Evolutionary conservation across 2,113 vertebrate species (phyloP).

Genomic region (Neotragus pygmaeus): DNA sequence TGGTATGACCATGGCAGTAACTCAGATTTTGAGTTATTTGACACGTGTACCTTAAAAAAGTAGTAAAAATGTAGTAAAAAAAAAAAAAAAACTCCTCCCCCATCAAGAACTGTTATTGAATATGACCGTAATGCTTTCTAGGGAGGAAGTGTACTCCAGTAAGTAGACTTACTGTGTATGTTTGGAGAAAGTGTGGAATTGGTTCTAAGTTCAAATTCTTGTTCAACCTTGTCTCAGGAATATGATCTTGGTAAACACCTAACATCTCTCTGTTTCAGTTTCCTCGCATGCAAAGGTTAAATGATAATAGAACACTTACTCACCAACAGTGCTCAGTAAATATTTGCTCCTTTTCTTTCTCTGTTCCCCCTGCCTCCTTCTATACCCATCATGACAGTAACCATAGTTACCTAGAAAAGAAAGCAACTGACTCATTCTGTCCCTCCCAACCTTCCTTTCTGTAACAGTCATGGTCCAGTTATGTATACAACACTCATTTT

Average conservation of each 20-base stretch:
- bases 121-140: not conserved
- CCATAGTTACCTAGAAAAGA: not conserved
- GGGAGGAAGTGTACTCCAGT: not conserved
- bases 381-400: not conserved
- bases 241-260: not conserved
- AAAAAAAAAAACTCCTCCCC: rapidly evolving
- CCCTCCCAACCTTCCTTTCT: not conserved
- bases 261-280: not conserved
- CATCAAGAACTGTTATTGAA: not conserved
- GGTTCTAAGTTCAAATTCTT: conserved; percentile 4
- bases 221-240: not conserved
- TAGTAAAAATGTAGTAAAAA: not conserved
- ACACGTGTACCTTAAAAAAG: not conserved
- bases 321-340: not conserved
- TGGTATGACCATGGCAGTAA: not conserved
- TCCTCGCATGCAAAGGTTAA: not conserved
- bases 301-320: not conserved
- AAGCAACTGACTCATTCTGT: not conserved
- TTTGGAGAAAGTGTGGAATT: not conserved
- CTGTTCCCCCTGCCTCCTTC: not conserved
- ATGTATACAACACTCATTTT: not conserved
- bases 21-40: not conserved
- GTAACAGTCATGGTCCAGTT: not conserved
- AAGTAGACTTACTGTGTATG: not conserved
- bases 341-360: not conserved